phyloP scores from a whole-genome alignment of 2,797 vertebrate genomes.

The Ctenochaetus hawaiiensis region DNA sequence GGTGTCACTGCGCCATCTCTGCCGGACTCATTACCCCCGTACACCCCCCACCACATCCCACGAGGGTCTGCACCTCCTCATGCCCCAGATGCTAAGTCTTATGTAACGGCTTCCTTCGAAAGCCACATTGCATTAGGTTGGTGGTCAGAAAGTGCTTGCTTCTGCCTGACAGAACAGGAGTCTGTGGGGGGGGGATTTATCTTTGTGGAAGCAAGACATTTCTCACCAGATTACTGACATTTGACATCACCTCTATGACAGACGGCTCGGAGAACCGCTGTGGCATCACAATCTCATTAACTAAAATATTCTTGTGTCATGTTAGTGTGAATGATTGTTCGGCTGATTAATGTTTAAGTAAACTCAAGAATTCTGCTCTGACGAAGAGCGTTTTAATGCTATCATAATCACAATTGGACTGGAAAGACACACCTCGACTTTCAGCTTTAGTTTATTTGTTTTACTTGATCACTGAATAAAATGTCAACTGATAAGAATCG shows the following conservation, averaged over 20 bases:
- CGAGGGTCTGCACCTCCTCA: constrained; percentile 51
- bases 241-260: constrained; percentile 34
- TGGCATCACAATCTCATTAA: constrained; percentile 26
- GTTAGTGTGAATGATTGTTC: constrained; percentile 9
- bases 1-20: constrained; percentile 62
- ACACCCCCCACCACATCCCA: constrained; percentile 41
- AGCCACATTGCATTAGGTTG: constrained; percentile 68
- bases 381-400: constrained; percentile 40
- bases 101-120: constrained; percentile 71
- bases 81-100: constrained; percentile 67
- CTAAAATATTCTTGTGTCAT: constrained; percentile 20
- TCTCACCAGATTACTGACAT: constrained; percentile 43
- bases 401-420: constrained; percentile 51
- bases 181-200: constrained; percentile 37
- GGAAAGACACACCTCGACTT: neutral
- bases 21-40: constrained; percentile 56
- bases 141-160: constrained; percentile 63
- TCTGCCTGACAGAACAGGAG: constrained; percentile 60
- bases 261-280: neutral
- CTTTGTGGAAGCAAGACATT: constrained; percentile 56
- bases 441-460: constrained; percentile 9
- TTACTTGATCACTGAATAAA: neutral
- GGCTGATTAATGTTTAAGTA: constrained; percentile 42
- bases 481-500: neutral
- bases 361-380: constrained; percentile 20